These are phyloP conservation scores for Ernsta delagoae DNA, from an alignment of 2,888 invertebrate species.

Conservation along the genomic window DNA sequence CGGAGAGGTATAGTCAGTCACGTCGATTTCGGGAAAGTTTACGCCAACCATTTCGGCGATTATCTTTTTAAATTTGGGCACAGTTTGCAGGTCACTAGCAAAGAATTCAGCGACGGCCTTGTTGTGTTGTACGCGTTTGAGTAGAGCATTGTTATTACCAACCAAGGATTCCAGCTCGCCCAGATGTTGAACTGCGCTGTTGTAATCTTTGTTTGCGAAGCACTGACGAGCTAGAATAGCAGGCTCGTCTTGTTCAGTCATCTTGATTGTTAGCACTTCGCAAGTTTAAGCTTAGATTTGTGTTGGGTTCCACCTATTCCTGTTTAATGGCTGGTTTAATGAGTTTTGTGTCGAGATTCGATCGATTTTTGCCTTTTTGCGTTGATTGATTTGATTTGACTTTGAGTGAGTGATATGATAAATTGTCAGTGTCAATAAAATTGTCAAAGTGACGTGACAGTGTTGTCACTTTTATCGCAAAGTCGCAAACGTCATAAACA, in stretches of 20 bases:
- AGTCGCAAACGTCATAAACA: no score
- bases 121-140: slow-evolving; percentile 91
- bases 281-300: no score
- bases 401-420: no score
- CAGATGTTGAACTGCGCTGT: slow-evolving; percentile 85
- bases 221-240: slow-evolving; percentile 86
- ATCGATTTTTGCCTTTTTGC: no score
- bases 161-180: slow-evolving; percentile 86
- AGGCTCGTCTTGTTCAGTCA: slow-evolving; percentile 78
- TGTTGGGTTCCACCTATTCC: no score
- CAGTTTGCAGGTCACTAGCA: slow-evolving; percentile 88
- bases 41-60: slow-evolving; percentile 86
- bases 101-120: slow-evolving; percentile 93
- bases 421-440: no score
- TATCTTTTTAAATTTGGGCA: slow-evolving; percentile 89
- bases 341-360: no score
- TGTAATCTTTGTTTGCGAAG: slow-evolving; percentile 87
- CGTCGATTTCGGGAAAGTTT: slow-evolving; percentile 70
- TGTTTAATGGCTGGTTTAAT: no score
- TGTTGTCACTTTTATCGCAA: no score
- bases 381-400: no score
- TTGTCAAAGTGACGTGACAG: no score
- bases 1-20: slow-evolving; percentile 65
- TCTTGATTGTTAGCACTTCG: slow-evolving; percentile 44
- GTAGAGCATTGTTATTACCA: slow-evolving; percentile 78